Percentiles rank a stretch among this genome's conserved stretches.
Conservation (phyloP, 2,888 invertebrate genomes). For the Hoplodrina ambigua region DNA sequence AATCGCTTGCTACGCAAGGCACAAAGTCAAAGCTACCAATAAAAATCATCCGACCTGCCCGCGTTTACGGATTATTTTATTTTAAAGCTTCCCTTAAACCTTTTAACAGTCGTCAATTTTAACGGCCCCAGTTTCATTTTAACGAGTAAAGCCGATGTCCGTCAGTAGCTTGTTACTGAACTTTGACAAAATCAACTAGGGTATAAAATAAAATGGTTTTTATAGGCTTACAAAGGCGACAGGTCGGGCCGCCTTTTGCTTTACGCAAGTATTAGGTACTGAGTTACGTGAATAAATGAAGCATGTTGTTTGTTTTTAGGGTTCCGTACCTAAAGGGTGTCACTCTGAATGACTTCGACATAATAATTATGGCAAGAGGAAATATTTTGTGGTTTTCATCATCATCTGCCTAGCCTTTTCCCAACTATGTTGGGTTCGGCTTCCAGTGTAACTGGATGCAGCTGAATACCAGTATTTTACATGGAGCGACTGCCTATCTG, state of each 20-base stretch:
- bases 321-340: too few species aligned
- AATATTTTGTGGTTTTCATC: too few species aligned
- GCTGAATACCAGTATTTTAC: too few species aligned
- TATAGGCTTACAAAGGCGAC: slow-evolving; percentile 51
- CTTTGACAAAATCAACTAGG: slow-evolving; percentile 59
- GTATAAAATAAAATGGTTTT: slow-evolving; percentile 57
- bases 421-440: too few species aligned
- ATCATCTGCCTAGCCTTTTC: too few species aligned
- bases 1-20: slow-evolving; percentile 26
- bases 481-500: too few species aligned
- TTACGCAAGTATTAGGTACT: slow-evolving; percentile 27
- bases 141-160: slow-evolving; percentile 56
- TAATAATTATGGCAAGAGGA: too few species aligned
- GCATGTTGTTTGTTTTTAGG: slow-evolving; percentile 17
- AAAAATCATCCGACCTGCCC: slow-evolving; percentile 45
- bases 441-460: too few species aligned
- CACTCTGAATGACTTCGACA: too few species aligned
- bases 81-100: slow-evolving; percentile 49
- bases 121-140: slow-evolving; percentile 55
- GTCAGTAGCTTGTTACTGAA: slow-evolving; percentile 60
- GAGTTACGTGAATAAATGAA: slow-evolving; percentile 29
- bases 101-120: slow-evolving; percentile 62
- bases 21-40: slow-evolving; percentile 41
- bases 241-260: slow-evolving; percentile 38
- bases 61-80: slow-evolving; percentile 57